Base-by-base conservation (phyloP, 2,113 vertebrate genomes). In the Anhinga rufa region DNA sequence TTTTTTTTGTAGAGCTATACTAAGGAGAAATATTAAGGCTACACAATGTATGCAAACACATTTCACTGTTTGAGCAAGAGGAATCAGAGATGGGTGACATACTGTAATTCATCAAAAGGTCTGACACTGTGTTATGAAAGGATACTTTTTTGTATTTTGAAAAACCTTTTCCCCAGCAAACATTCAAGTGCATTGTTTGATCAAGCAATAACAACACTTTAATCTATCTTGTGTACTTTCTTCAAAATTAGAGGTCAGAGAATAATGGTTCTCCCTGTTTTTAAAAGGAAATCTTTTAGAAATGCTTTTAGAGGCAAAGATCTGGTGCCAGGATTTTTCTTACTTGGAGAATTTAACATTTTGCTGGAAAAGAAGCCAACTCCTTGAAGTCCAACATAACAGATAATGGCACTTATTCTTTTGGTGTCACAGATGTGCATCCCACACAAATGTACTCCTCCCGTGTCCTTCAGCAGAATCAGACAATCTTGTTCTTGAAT, bases 201-300 rank as follows among this genome's bases (percentile, higher is more conserved):
- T 92, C 91, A 79, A 95, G 61, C 95, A 95, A 91, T 87, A 96
- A 84, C 89, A 96, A 66, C 55, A 77, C n/a, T 93, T 88, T 92
- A 95, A 72, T 90, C 79, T 94, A 64, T 54, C 58, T 88, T 70
- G 42, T 88, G 61, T 80, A 64, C 61, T 95, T 78, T 60, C 64
- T 88, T 96, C 92, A 95, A 90, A 95, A 80, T 31, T 69, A 84
- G 82, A 90, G 77, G 87, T 82, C 82, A 76, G 54, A 91, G 66
- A 69, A 96, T 68, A 85, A 85, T 54, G 32, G 40, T 93, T 83
- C 28, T 83, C 62, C 68, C 19, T 31, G 15, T 58, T 75, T 90
- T 93, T 87, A 90, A 95, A 92, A 91, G 14, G 49, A 86, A 79
- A 80, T 70, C 32, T 82, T 95, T 92, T n/a, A 76, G 31, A 93